A percentile compares a stretch with the other conserved stretches of the same genome.
Evolutionary conservation across 2,888 invertebrate genomes (phyloP).

Genomic region (Bimastos eiseni): DNA sequence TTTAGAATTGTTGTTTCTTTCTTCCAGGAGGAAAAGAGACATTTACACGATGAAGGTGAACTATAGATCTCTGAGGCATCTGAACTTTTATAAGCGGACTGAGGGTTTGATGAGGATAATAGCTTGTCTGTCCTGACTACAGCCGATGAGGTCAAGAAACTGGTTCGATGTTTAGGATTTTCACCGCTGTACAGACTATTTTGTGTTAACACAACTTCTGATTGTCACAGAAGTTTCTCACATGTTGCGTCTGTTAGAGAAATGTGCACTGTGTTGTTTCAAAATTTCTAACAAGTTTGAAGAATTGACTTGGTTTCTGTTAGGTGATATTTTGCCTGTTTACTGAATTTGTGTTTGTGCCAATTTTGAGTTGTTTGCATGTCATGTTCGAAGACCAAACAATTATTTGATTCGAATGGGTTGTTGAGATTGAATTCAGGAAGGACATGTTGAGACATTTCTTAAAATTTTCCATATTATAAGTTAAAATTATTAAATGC

Average conservation of each 20-base stretch:
- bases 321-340: neutral
- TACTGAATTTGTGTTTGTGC: neutral
- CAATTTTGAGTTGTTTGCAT: neutral
- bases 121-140: neutral
- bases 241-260: neutral
- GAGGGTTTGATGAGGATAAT: neutral
- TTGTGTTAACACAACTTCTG: neutral
- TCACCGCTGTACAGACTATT: neutral
- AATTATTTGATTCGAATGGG: neutral
- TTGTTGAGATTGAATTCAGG: neutral
- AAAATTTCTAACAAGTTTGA: neutral
- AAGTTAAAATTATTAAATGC: neutral
- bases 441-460: neutral
- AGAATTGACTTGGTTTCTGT: neutral
- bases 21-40: neutral
- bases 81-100: constrained; percentile 4
- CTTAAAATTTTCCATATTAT: neutral
- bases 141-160: neutral
- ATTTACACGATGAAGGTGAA: neutral
- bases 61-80: neutral
- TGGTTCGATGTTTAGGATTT: constrained; percentile 1
- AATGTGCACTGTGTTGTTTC: neutral
- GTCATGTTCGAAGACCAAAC: neutral
- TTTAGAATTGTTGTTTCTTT: neutral
- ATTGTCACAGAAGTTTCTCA: neutral